Percentiles rank a stretch among this genome's conserved stretches.
phyloP scores from a whole-genome alignment of 2,797 vertebrate genomes.

The Novumbra hubbsi region DNA sequence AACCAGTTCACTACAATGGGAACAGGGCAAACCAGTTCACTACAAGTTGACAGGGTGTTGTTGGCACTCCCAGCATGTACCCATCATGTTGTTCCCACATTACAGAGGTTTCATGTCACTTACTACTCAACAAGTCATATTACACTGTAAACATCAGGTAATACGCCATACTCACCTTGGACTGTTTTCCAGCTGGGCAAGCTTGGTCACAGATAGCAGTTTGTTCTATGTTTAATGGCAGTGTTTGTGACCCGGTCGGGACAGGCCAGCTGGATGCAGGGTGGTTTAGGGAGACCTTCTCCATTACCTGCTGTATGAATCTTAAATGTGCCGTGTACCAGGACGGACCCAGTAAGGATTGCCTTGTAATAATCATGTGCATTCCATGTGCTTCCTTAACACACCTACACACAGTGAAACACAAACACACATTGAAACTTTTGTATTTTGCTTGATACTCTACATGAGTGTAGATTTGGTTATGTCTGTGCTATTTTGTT shows the following conservation, averaged over 20 bases:
- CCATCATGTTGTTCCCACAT: background rate
- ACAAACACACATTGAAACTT: too few relatives aligned
- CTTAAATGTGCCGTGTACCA: slow-evolving; percentile 70
- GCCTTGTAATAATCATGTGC: slow-evolving; percentile 56
- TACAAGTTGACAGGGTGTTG: too few relatives aligned
- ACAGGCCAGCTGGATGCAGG: slow-evolving; percentile 25
- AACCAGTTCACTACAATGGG: too few relatives aligned
- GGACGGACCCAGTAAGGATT: slow-evolving; percentile 49
- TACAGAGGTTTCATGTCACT: slow-evolving; percentile 59
- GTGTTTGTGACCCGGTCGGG: slow-evolving; percentile 47
- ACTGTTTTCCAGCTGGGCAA: slow-evolving; percentile 56
- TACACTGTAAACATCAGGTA: slow-evolving; percentile 47
- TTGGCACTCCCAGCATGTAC: background rate
- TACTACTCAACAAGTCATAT: slow-evolving; percentile 38
- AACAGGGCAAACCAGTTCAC: too few relatives aligned
- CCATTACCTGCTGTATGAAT: slow-evolving; percentile 72
- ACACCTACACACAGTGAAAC: background rate
- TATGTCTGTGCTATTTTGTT: background rate
- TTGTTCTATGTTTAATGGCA: slow-evolving; percentile 71
- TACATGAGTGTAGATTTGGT: background rate
- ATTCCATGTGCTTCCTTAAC: background rate
- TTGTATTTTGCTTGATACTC: background rate
- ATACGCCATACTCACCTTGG: slow-evolving; percentile 51
- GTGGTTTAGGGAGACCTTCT: slow-evolving; percentile 68
- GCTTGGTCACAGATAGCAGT: slow-evolving; percentile 43